These are phyloP conservation scores for Acromyrmex echinatior DNA, from an alignment of 1,140 invertebrate species.

Conservation along the genomic window DNA sequence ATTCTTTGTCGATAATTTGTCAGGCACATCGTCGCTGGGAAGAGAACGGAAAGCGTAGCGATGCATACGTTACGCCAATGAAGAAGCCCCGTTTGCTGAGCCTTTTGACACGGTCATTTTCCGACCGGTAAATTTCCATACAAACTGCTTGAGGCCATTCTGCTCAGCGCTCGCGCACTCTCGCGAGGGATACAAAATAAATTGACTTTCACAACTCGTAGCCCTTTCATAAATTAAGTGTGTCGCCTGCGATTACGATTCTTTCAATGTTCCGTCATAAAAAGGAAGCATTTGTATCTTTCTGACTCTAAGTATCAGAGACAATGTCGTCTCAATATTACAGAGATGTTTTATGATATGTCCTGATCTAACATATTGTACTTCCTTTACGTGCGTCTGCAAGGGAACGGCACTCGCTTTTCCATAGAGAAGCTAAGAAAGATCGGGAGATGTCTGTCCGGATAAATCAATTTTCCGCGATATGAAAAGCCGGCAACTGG, in stretches of 20 bases:
- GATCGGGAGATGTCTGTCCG: neutral
- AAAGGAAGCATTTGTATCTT: neutral
- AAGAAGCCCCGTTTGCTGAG: constrained; percentile 71
- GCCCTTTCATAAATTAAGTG: constrained; percentile 57
- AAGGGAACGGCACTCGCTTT: neutral
- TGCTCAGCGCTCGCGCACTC: neutral
- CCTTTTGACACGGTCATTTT: constrained; percentile 82
- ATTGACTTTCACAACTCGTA: constrained; percentile 67
- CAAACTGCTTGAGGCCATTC: constrained; percentile 69
- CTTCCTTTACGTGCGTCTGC: neutral
- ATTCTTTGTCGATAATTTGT: constrained; percentile 72
- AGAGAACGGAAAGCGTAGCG: constrained; percentile 56
- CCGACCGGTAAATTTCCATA: constrained; percentile 84
- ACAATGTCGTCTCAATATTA: neutral
- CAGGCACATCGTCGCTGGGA: constrained; percentile 53
- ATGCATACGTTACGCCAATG: constrained; percentile 45
- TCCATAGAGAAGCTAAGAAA: constrained; percentile 7
- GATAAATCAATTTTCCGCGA: constrained; percentile 55
- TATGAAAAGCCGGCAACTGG: constrained; percentile 50
- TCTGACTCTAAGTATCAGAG: neutral
- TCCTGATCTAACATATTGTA: neutral
- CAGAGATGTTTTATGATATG: neutral
- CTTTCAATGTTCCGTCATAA: constrained; percentile 1
- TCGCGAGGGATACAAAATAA: constrained; percentile 63
- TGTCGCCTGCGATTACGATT: constrained; percentile 16